phyloP scores from a whole-genome alignment of 2,113 vertebrate genomes.

The Anhinga anhinga region DNA sequence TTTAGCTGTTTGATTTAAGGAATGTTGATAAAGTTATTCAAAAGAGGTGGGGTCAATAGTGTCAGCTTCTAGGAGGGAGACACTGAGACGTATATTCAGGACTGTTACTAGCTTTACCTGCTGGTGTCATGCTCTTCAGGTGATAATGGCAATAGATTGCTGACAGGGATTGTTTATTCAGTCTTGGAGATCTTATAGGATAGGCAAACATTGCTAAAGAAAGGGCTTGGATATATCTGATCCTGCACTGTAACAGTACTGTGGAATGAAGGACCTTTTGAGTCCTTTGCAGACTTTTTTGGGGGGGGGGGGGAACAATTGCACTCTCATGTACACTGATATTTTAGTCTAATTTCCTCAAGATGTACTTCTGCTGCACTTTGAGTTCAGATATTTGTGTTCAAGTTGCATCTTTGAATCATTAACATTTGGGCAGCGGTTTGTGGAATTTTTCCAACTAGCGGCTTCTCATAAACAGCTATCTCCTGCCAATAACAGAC shows the following conservation, averaged over 20 bases:
- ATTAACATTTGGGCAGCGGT: constrained; percentile 5
- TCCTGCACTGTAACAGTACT: background rate
- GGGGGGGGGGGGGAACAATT: background rate
- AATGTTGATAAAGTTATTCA: background rate
- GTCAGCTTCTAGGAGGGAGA: background rate
- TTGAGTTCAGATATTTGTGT: constrained; percentile 32
- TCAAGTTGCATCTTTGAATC: constrained; percentile 36
- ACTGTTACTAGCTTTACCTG: background rate
- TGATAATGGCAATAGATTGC: background rate
- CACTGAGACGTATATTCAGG: background rate
- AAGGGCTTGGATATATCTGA: background rate
- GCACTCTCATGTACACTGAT: background rate
- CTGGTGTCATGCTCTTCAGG: background rate
- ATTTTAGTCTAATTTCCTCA: background rate
- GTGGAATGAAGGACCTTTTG: background rate
- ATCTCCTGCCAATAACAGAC: constrained; percentile 1
- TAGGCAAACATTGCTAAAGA: background rate
- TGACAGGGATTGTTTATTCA: background rate
- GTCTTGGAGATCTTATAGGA: background rate
- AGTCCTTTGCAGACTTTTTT: background rate
- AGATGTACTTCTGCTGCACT: background rate
- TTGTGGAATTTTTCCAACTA: constrained; percentile 32
- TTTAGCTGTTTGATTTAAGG: background rate
- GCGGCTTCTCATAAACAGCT: background rate
- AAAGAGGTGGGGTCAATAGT: background rate